These are phyloP conservation scores for Homalodisca vitripennis DNA, from an alignment of 1,140 invertebrate genomes.

Conservation along the genomic window DNA sequence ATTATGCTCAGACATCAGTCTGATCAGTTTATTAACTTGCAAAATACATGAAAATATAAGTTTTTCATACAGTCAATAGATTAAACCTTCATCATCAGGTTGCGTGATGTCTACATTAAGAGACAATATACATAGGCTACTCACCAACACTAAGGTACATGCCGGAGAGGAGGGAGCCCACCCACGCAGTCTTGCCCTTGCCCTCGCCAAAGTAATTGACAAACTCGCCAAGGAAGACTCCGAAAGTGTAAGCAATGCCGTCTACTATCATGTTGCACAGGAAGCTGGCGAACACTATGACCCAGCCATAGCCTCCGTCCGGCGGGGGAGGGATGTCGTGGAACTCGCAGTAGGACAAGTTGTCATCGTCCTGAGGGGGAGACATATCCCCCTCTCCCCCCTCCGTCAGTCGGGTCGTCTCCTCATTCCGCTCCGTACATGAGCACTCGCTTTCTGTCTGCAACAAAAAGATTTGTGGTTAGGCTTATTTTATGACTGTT, in stretches of 20 bases:
- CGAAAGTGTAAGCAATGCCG: constrained; percentile 93
- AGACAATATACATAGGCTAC: too few species aligned
- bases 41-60: too few species aligned
- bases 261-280: constrained; percentile 99
- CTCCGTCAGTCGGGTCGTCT: constrained; percentile 70
- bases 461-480: constrained; percentile 51
- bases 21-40: too few species aligned
- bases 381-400: constrained; percentile 57
- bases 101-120: too few species aligned
- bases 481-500: too few species aligned
- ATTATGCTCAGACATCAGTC: too few species aligned
- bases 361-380: constrained; percentile 57
- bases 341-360: constrained; percentile 68
- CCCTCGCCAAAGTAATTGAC: constrained; percentile 78
- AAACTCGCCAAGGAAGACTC: constrained; percentile 82
- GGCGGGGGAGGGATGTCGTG: constrained; percentile 78
- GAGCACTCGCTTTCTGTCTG: constrained; percentile 76
- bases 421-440: constrained; percentile 65
- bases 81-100: too few species aligned
- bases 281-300: constrained; percentile 94
- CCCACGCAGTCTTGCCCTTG: constrained; percentile 90
- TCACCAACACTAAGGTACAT: constrained; percentile 90
- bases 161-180: constrained; percentile 89
- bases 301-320: constrained; percentile 89
- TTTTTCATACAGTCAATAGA: too few species aligned